Percentiles rank a stretch among this genome's conserved stretches.
Conservation (phyloP, 2,113 vertebrate genomes). For the Ranitomeya imitator region DNA sequence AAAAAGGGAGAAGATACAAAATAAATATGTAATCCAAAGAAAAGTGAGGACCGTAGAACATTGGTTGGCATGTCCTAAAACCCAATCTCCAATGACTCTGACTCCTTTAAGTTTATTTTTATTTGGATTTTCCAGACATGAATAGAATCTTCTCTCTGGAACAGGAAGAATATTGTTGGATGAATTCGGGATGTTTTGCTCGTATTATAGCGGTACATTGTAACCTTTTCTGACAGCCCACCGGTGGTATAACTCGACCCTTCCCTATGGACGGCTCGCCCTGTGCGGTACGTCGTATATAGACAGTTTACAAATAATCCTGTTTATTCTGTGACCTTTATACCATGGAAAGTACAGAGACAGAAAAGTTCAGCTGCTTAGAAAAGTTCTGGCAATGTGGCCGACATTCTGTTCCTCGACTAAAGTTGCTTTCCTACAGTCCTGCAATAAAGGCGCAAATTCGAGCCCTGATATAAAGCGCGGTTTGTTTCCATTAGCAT, state of each 20-base stretch:
- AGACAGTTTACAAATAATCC: background rate
- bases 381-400: background rate
- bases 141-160: too few relatives aligned
- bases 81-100: too few relatives aligned
- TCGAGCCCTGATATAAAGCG: conserved; percentile 60
- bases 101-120: too few relatives aligned
- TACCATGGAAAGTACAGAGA: background rate
- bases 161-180: background rate
- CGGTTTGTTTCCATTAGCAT: conserved; percentile 66
- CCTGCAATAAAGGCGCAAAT: conserved; percentile 59
- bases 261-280: background rate
- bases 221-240: background rate
- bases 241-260: background rate
- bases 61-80: too few relatives aligned
- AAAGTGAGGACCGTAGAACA: background rate
- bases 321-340: background rate
- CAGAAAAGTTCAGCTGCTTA: background rate
- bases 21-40: background rate
- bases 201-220: background rate
- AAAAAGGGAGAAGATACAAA: too few relatives aligned
- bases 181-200: background rate
- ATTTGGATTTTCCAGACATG: background rate
- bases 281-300: background rate
- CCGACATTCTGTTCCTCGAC: background rate
- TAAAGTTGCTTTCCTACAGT: background rate